A percentile compares a stretch with the other conserved stretches of the same genome.
phyloP scores from a whole-genome alignment of 37 sponge, comb jelly and placozoan genomes.

The Spongia lamella region DNA sequence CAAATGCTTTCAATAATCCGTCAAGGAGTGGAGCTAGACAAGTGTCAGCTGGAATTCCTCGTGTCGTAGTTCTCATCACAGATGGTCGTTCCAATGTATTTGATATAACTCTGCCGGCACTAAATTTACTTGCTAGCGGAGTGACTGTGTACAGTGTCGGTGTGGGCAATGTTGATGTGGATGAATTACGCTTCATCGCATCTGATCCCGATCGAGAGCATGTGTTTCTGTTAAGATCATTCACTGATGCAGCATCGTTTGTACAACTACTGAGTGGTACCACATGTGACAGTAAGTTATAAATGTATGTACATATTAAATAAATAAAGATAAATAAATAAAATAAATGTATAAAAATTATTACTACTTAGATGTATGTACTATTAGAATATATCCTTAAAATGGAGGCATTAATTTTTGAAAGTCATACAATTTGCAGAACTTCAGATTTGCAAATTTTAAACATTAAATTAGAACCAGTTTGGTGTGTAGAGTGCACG shows the following conservation, averaged over 20 bases:
- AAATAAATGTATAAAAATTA: too few relatives aligned
- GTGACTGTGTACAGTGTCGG: conserved; percentile 77
- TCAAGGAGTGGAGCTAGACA: conserved; percentile 66
- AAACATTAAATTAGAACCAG: too few relatives aligned
- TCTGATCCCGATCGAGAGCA: conserved; percentile 72
- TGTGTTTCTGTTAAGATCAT: conserved; percentile 73
- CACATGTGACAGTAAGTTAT: conserved; percentile 79
- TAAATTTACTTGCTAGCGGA: conserved; percentile 47
- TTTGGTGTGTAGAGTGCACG: too few relatives aligned
- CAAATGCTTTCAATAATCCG: conserved; percentile 22
- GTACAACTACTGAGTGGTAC: conserved; percentile 78
- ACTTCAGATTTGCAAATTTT: too few relatives aligned
- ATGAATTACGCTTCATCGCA: conserved; percentile 77
- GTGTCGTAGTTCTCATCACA: conserved; percentile 78
- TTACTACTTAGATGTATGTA: too few relatives aligned
- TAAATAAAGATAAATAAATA: too few relatives aligned
- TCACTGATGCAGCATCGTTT: conserved; percentile 60
- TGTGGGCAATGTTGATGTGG: conserved; percentile 61
- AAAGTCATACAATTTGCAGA: too few relatives aligned
- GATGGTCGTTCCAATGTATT: conserved; percentile 82
- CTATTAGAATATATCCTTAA: too few relatives aligned
- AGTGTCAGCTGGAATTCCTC: conserved; percentile 63
- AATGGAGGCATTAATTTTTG: too few relatives aligned
- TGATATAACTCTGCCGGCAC: conserved; percentile 27
- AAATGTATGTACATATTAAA: too few relatives aligned